A percentile compares a stretch with the other conserved stretches of the same genome.
These are phyloP conservation scores for Passer domesticus DNA, from an alignment of 2,113 vertebrate species.

Conservation along the genomic window DNA sequence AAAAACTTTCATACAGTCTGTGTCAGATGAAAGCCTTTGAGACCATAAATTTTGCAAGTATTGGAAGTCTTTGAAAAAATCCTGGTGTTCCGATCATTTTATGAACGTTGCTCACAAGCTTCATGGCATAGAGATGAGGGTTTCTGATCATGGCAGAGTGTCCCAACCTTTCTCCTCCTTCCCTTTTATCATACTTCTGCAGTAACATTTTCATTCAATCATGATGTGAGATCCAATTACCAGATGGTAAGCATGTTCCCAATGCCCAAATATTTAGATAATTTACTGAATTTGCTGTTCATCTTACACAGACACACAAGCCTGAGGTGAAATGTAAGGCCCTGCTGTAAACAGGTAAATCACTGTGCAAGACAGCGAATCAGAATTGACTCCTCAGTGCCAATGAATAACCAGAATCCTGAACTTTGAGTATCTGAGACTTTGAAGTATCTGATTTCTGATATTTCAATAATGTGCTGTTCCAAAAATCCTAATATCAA, in stretches of 20 bases:
- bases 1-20: not conserved
- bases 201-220: not conserved
- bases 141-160: not conserved
- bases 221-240: not conserved
- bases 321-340: not conserved
- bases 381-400: not conserved
- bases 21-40: not conserved
- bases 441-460: not conserved
- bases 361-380: not conserved
- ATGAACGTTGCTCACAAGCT: not conserved
- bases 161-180: not conserved
- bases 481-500: not conserved
- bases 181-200: not conserved
- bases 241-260: not conserved
- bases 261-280: not conserved
- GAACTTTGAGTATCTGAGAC: not conserved
- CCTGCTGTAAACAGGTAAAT: not conserved
- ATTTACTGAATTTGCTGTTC: not conserved
- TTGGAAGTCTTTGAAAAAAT: not conserved
- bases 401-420: not conserved
- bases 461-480: not conserved
- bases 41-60: not conserved
- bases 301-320: not conserved
- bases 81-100: not conserved
- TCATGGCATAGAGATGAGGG: not conserved